Evolutionary conservation across 2,888 invertebrate species (phyloP).

Genomic region (Barypeithes pellucidus): DNA sequence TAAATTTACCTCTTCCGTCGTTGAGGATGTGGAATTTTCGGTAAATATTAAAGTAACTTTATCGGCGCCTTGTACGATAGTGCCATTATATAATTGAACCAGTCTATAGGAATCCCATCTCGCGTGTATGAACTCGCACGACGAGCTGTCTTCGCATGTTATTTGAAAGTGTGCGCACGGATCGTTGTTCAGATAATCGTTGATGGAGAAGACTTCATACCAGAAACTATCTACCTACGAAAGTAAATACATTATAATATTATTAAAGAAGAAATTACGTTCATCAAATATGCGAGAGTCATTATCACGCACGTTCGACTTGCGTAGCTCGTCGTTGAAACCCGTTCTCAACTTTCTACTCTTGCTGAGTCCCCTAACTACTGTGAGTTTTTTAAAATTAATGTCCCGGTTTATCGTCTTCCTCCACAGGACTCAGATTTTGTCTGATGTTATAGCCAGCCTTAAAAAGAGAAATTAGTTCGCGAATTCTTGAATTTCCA

Average conservation of each 20-base stretch:
- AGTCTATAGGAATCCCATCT: slow-evolving; percentile 39
- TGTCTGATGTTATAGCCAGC: no score
- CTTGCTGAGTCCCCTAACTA: no score
- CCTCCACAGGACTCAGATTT: no score
- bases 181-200: slow-evolving; percentile 32
- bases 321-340: no score
- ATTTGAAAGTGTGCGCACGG: slow-evolving; percentile 41
- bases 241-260: slow-evolving; percentile 16
- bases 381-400: no score
- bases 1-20: slow-evolving; percentile 30
- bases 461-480: no score
- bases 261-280: no score
- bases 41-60: slow-evolving; percentile 18
- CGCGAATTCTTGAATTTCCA: no score
- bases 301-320: no score
- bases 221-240: slow-evolving; percentile 49
- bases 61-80: slow-evolving; percentile 17
- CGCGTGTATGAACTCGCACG: slow-evolving; percentile 32
- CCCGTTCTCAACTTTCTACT: no score
- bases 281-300: no score
- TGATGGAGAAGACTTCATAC: slow-evolving; percentile 39
- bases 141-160: slow-evolving; percentile 11
- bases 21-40: neutral
- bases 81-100: slow-evolving; percentile 33
- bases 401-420: no score